Conservation (phyloP, 92 coral and sea anemone species). For the Meandrina meandrites region DNA sequence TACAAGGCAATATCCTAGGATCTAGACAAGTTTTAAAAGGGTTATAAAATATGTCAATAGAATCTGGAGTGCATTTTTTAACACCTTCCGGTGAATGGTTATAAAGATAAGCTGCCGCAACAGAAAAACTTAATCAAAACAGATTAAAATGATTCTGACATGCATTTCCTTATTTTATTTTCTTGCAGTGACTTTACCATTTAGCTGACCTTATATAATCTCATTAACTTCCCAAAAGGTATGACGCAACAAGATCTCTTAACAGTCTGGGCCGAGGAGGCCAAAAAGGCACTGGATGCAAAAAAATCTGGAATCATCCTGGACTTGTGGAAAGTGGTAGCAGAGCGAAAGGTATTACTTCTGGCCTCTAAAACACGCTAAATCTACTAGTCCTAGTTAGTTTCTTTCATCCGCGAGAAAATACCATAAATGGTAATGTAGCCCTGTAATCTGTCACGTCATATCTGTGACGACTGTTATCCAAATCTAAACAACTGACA, state of each 20-base stretch:
- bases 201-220: not conserved
- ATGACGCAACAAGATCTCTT: constrained; percentile 58
- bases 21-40: too few species aligned
- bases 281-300: constrained; percentile 44
- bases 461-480: not conserved
- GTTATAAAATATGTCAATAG: too few species aligned
- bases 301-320: constrained; percentile 46
- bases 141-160: too few species aligned
- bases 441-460: not conserved
- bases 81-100: too few species aligned
- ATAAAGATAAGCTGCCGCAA: too few species aligned
- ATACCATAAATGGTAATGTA: not conserved
- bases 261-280: constrained; percentile 54
- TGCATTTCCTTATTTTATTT: not conserved
- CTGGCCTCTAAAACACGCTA: not conserved
- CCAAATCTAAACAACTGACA: not conserved
- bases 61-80: too few species aligned
- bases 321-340: constrained; percentile 65
- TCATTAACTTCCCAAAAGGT: constrained; percentile 3
- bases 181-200: not conserved
- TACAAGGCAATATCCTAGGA: too few species aligned
- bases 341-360: constrained; percentile 50
- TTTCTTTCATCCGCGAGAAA: not conserved
- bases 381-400: too few species aligned
- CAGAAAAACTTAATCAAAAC: too few species aligned